A percentile compares a stretch with the other conserved stretches of the same genome.
Conservation (phyloP, 2,113 vertebrate species). For the Passer montanus region DNA sequence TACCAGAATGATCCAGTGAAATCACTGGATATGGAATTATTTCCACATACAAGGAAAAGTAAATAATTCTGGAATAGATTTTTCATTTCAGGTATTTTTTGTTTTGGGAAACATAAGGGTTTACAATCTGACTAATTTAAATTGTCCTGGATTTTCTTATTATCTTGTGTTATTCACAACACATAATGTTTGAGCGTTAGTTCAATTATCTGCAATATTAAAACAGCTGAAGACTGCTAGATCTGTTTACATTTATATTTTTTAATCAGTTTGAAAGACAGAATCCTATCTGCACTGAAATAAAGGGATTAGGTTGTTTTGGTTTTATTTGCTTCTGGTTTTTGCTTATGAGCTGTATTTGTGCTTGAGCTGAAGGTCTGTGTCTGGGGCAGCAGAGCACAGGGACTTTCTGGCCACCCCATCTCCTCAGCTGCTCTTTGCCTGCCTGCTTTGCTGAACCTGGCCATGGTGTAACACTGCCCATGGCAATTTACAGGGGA, state of each 20-base stretch:
- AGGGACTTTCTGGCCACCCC: not conserved
- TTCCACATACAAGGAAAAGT: not conserved
- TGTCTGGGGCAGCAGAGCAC: not conserved
- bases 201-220: not conserved
- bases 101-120: not conserved
- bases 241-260: not conserved
- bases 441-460: not conserved
- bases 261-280: not conserved
- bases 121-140: not conserved
- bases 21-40: not conserved
- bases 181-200: not conserved
- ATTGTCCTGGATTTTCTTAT: not conserved
- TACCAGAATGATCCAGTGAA: not conserved
- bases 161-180: not conserved
- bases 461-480: accelerated
- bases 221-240: not conserved
- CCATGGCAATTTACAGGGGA: not conserved
- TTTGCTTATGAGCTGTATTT: not conserved
- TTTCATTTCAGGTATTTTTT: not conserved
- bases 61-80: not conserved
- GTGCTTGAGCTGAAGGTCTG: not conserved
- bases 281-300: not conserved
- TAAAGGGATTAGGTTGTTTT: not conserved
- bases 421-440: not conserved
- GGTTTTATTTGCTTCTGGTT: not conserved